A percentile compares a stretch with the other conserved stretches of the same genome.
Conservation (phyloP, 2,888 invertebrate species). For the Andrena bucephala region DNA sequence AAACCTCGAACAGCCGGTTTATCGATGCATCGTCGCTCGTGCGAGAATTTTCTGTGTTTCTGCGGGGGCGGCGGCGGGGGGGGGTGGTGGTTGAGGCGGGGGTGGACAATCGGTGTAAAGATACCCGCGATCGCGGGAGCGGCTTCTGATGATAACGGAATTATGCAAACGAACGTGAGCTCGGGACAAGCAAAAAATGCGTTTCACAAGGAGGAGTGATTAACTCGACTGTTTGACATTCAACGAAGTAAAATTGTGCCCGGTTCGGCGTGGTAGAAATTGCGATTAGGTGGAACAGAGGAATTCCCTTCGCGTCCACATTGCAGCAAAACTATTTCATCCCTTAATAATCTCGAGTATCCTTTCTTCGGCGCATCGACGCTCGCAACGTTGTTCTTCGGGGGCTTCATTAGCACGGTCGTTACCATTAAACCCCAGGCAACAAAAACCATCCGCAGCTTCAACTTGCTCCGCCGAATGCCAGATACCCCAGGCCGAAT, state of each 20-base stretch:
- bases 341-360: background rate
- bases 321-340: background rate
- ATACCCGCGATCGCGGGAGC: background rate
- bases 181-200: background rate
- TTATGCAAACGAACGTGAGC: conserved; percentile 20
- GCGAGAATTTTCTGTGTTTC: conserved; percentile 45
- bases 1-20: conserved; percentile 49
- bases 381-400: background rate
- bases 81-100: background rate
- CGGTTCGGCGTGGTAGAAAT: background rate
- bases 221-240: background rate
- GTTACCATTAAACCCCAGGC: conserved; percentile 12
- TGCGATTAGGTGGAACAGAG: background rate
- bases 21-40: conserved; percentile 44
- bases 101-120: conserved; percentile 2
- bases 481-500: conserved; percentile 4
- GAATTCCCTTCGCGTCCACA: background rate
- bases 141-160: background rate
- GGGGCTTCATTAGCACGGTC: conserved; percentile 31
- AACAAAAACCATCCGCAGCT: conserved; percentile 33
- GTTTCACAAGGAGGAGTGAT: background rate
- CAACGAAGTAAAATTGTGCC: background rate
- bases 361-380: background rate
- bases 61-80: background rate
- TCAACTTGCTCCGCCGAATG: conserved; percentile 17